Base-by-base conservation (phyloP, 2,797 vertebrate genomes). In the Enteromius trimaculatus region DNA sequence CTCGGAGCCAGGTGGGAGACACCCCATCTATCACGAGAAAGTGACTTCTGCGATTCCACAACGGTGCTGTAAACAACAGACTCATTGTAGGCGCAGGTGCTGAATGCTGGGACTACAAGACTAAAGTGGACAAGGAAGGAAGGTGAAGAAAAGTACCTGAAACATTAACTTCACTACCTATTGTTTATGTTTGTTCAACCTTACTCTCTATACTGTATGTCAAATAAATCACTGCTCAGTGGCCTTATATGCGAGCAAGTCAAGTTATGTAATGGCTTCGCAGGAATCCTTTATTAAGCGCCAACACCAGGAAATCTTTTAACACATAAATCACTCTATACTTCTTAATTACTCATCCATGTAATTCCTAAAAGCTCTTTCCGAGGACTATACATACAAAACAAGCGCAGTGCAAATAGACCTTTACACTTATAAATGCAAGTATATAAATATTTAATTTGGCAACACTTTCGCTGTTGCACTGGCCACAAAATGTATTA, bases 1-100 rank as follows among this genome's bases (percentile, higher is more conserved):
- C 82, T 62, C 42, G 60, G 83, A 64, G 85, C 82, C 89, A 90
- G 89, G 84, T 77, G 26, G 11, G 78, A 92, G 92, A 88, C 90
- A 92, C 62, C 47, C 47, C 82, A 85, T 84, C 74, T 42, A 85
- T 86, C 84, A 84, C 53, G 55, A 86, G 62, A 53, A 84, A 84
- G 72, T 49, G 34, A 76, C 72, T 86, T 84, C 66, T 81, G 80
- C 44, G 21, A 85, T 77, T 26, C 62, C 4, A 14, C 37, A 83
- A 39, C 60, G 55, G 49, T 64, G 53, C 47, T 47, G 55, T 80
- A 77, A 77, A 84, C 86, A 87, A 88, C 82, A 82, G 81, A 76
- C 29, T 83, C 80, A 75, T 85, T 87, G 84, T 83, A 66, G 74
- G 47, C 29, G 62, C 77, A 80, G 80, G 66, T 80, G 37, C 37